Conservation (phyloP, 1,140 invertebrate genomes). For the Drosophila mayri region DNA sequence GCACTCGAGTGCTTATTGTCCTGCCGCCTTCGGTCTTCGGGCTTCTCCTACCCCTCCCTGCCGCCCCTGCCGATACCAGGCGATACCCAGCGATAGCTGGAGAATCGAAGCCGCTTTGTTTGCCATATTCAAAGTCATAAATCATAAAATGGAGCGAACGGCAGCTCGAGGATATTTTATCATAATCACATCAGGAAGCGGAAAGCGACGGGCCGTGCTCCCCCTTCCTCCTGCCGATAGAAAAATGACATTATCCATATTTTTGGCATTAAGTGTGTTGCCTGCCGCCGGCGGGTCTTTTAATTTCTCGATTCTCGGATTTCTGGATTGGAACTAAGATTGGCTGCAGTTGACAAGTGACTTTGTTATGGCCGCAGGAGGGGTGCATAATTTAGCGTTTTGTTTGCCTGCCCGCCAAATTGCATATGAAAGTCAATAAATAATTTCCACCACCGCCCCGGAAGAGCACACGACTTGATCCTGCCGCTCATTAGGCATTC, state of each 20-base stretch:
- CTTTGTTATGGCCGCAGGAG: slow-evolving; percentile 38
- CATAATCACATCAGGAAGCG: slow-evolving; percentile 84
- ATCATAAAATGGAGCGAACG: slow-evolving; percentile 71
- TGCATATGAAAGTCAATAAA: slow-evolving; percentile 82
- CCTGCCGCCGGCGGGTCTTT: slow-evolving; percentile 40
- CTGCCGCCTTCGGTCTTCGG: not conserved
- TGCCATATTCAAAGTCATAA: slow-evolving; percentile 83
- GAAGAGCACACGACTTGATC: slow-evolving; percentile 20
- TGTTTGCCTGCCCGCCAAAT: slow-evolving; percentile 61
- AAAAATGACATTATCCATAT: slow-evolving; percentile 82
- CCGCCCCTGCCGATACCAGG: not conserved
- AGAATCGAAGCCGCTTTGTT: slow-evolving; percentile 64
- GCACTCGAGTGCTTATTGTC: slow-evolving; percentile 81
- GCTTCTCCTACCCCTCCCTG: not conserved
- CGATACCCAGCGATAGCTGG: slow-evolving; percentile 1
- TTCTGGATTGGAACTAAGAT: slow-evolving; percentile 6
- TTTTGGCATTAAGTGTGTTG: slow-evolving; percentile 74
- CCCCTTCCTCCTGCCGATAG: slow-evolving; percentile 49
- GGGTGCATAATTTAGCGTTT: slow-evolving; percentile 66
- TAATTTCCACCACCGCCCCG: slow-evolving; percentile 46
- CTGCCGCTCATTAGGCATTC: slow-evolving; percentile 74
- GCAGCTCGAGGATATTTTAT: slow-evolving; percentile 83
- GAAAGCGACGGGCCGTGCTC: slow-evolving; percentile 26
- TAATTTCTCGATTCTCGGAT: slow-evolving; percentile 46
- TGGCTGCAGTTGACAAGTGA: slow-evolving; percentile 62